Percentiles rank a stretch among this genome's conserved stretches.
Evolutionary conservation across 2,113 vertebrate genomes (phyloP).

Genomic region (Scalopus aquaticus): DNA sequence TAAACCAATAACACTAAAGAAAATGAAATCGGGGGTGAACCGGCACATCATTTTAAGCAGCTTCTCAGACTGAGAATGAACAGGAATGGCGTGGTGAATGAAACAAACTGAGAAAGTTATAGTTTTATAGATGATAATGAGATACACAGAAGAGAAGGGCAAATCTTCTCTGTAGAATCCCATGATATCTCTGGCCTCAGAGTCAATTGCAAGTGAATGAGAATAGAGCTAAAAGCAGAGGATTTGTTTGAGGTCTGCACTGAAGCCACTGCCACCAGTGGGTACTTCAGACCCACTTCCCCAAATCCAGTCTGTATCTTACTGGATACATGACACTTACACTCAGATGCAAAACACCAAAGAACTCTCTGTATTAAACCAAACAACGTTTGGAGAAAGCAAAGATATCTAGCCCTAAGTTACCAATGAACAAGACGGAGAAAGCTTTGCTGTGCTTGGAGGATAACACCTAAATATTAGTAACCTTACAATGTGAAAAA

Average conservation of each 20-base stretch:
- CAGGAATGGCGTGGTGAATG: neutral
- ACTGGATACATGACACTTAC: neutral
- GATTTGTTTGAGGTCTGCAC: neutral
- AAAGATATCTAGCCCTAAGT: neutral
- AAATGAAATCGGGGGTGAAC: neutral
- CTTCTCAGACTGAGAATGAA: neutral
- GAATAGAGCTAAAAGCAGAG: neutral
- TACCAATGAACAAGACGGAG: neutral
- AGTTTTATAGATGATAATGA: neutral
- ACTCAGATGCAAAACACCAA: neutral
- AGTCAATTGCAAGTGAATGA: neutral
- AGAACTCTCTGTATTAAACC: neutral
- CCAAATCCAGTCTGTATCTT: neutral
- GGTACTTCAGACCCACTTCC: neutral
- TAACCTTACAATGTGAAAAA: neutral
- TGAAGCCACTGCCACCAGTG: neutral
- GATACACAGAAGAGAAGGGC: neutral
- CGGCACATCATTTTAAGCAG: constrained; percentile 2
- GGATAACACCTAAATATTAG: neutral
- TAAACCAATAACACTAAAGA: neutral
- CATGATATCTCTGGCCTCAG: neutral
- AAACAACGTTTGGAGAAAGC: neutral
- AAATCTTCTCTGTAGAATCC: neutral
- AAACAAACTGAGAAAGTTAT: neutral
- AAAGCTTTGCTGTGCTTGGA: neutral